Conservation (phyloP, 2,113 vertebrate species). For the Rhadina sibilatrix region DNA sequence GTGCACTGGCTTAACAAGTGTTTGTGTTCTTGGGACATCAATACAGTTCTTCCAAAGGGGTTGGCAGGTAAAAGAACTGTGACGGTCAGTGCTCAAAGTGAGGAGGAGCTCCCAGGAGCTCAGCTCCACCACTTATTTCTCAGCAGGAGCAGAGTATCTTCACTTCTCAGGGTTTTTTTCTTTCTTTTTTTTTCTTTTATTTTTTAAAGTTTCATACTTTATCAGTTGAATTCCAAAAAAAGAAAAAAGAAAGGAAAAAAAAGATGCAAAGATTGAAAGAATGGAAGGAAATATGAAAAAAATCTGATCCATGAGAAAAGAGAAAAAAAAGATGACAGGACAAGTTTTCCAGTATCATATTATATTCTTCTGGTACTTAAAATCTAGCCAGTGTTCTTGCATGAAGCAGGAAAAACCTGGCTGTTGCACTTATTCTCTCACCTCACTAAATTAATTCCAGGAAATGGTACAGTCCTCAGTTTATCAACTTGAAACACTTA, state of each 20-base stretch:
- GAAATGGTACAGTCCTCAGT: background rate
- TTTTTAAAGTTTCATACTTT: slow-evolving; percentile 12
- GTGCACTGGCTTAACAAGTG: slow-evolving; percentile 68
- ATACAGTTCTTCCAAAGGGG: slow-evolving; percentile 34
- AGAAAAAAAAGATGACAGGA: background rate
- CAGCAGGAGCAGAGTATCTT: slow-evolving; percentile 52
- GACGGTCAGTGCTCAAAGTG: slow-evolving; percentile 52
- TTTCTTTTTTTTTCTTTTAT: background rate
- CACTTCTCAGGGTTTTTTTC: slow-evolving; percentile 8
- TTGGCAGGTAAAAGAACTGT: slow-evolving; percentile 48
- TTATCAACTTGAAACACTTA: background rate
- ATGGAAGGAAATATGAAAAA: background rate
- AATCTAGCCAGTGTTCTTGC: background rate
- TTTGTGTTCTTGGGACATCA: slow-evolving; percentile 64
- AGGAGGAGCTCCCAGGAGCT: slow-evolving; percentile 44
- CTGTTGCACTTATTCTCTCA: background rate
- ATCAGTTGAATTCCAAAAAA: background rate
- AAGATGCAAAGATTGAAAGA: slow-evolving; percentile 37
- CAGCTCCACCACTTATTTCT: slow-evolving; percentile 59
- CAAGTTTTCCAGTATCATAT: background rate
- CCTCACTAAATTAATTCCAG: background rate
- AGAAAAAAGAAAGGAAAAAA: background rate
- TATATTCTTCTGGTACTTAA: background rate
- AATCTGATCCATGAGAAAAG: background rate
- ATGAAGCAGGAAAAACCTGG: background rate